Evolutionary conservation across 2,797 vertebrate species (phyloP).

Genomic region (Echeneis naucrates): DNA sequence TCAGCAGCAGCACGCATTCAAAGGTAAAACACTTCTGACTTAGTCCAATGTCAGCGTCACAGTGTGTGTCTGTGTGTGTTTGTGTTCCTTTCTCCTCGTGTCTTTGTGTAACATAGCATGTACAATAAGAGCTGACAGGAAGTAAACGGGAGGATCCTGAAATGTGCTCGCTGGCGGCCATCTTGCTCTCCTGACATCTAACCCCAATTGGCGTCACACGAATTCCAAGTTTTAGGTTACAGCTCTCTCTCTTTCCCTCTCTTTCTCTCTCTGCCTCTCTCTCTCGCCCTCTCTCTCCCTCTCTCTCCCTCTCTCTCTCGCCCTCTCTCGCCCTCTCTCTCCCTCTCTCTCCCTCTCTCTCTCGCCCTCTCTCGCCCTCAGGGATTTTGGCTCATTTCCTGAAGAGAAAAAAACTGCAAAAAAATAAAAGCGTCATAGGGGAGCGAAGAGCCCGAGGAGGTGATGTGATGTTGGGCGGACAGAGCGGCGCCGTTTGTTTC

Average conservation of each 20-base stretch:
- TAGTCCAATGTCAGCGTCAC: too few species aligned
- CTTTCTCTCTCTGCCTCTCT: too few species aligned
- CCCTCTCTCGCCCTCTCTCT: constrained; percentile 17
- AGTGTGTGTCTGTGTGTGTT: neutral
- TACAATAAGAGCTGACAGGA: constrained; percentile 13
- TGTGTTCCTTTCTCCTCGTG: neutral
- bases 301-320: constrained; percentile 6
- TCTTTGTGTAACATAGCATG: constrained; percentile 35
- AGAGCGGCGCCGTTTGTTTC: constrained; percentile 61
- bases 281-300: neutral
- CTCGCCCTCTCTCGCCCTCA: constrained; percentile 12
- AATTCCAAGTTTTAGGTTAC: constrained; percentile 76
- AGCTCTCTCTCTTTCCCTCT: constrained; percentile 28
- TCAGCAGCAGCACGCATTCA: too few species aligned
- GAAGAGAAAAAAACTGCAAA: constrained; percentile 18
- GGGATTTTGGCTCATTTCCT: constrained; percentile 41
- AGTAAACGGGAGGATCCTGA: constrained; percentile 25
- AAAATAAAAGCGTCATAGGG: constrained; percentile 55
- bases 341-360: constrained; percentile 16
- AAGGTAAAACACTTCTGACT: too few species aligned
- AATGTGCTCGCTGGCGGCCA: constrained; percentile 44
- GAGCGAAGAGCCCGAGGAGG: constrained; percentile 46
- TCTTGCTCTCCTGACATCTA: constrained; percentile 63
- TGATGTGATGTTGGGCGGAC: constrained; percentile 50
- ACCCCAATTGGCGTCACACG: constrained; percentile 76